phyloP scores from a whole-genome alignment of 2,797 vertebrate genomes.

The Urosaurus nigricauda region DNA sequence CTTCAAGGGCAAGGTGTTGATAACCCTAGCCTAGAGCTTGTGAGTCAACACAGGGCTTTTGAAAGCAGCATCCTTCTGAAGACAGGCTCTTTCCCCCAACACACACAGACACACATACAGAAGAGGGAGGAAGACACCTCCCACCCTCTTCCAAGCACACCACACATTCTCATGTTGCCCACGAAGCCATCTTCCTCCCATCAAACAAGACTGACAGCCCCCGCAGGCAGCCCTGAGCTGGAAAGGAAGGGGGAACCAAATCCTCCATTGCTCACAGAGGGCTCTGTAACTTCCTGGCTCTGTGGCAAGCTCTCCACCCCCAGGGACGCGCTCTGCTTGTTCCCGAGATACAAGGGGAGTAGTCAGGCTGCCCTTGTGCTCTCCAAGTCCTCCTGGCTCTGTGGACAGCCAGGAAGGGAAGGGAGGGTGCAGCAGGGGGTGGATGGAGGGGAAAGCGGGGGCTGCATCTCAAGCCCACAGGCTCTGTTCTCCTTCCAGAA shows the following conservation, averaged over 20 bases:
- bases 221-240: conserved; percentile 46
- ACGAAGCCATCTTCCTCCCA: conserved; percentile 46
- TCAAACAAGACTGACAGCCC: conserved; percentile 43
- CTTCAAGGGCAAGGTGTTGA: conserved; percentile 18
- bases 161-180: conserved; percentile 36
- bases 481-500: background rate
- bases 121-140: background rate
- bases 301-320: conserved; percentile 21
- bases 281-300: conserved; percentile 42
- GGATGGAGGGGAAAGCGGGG: too few species aligned
- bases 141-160: conserved; percentile 1
- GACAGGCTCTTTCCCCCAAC: background rate
- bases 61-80: conserved; percentile 23
- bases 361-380: background rate
- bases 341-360: conserved; percentile 14
- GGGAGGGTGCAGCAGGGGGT: background rate
- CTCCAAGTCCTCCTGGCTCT: background rate
- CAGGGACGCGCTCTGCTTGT: conserved; percentile 5
- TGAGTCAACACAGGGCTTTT: conserved; percentile 33
- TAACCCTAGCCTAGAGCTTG: conserved; percentile 12
- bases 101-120: background rate
- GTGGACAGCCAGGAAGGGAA: background rate
- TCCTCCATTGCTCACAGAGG: background rate
- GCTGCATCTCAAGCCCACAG: background rate
- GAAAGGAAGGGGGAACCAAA: background rate